Base-by-base conservation (phyloP, 2,113 vertebrate species). In the Cyanoliseus patagonus region DNA sequence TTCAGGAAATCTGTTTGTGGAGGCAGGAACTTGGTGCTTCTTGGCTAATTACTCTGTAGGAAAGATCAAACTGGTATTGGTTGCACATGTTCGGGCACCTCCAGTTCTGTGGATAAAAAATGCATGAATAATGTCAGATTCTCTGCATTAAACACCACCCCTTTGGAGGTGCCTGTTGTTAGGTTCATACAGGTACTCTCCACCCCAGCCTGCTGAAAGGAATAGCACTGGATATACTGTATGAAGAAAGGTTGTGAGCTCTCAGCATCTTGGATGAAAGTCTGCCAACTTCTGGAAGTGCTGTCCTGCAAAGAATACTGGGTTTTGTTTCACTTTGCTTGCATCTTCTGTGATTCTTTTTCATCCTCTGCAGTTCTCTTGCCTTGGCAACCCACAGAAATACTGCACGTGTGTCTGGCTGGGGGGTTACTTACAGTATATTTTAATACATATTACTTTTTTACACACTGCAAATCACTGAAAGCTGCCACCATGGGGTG, bases 311-410 rank as follows among this genome's bases (percentile, higher is more conserved):
- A 63, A 74, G 35, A 49, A n/a, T 25, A 9, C 1, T 3, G 72
- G 1, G 10, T 42, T 88, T 69, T 3, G 1, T 47, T 80, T 87
- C 70, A 33, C 37, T 75, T 67, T 22, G 20, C 44, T 86, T 74
- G 24, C 62, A 37, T 39, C 61, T 66, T 47, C 74, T 53, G 57
- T 1, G 1, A 47, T 64, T 51, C 57, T 35, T 59, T 23, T 59
- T n/a, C 33, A 37, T 39, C 63, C 67, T 47, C 76, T 46, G 59
- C 1, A 1, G 46, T 62, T 47, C 37, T 72, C 67, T 81, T 92
- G 83, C 92, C 88, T 80, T 80, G 70, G 92, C 88, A 96, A 90
- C 91, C 24, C 33, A 22, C 17, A 7, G 51, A 91, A 92, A 89
- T 42, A 27, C 55, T 81, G 51, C 44, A 64, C 1, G 0, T 17